Evolutionary conservation across 1,140 invertebrate species (phyloP).

Genomic region (Gryllus bimaculatus): DNA sequence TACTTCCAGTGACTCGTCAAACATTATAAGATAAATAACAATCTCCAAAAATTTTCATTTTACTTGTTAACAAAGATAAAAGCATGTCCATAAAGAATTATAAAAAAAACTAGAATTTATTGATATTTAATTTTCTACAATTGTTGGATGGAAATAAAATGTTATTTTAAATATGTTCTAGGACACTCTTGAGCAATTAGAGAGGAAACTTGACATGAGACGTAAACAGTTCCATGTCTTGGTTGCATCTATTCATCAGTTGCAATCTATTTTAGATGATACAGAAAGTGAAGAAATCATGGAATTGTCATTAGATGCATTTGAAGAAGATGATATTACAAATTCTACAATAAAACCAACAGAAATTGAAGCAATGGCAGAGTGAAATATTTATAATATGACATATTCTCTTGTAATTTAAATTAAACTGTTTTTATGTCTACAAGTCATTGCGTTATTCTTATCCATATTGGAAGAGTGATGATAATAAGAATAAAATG

Average conservation of each 20-base stretch:
- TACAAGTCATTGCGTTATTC: neutral
- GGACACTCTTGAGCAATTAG: conserved; percentile 57
- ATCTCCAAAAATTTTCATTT: too few relatives aligned
- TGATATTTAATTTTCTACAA: too few relatives aligned
- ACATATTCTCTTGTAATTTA: neutral
- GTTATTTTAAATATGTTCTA: conserved; percentile 28
- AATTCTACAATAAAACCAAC: neutral
- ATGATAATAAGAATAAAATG: too few relatives aligned
- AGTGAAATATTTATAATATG: neutral
- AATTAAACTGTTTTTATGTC: neutral
- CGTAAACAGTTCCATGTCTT: conserved; percentile 83
- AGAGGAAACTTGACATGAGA: conserved; percentile 66
- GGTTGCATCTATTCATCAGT: conserved; percentile 68
- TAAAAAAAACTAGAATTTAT: too few relatives aligned
- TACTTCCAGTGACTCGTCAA: too few relatives aligned
- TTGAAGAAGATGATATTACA: conserved; percentile 28
- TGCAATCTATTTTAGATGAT: conserved; percentile 57
- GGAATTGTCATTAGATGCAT: conserved; percentile 47
- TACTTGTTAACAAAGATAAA: too few relatives aligned
- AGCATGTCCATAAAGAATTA: too few relatives aligned
- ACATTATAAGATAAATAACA: too few relatives aligned
- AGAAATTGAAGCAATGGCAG: neutral
- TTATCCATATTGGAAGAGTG: too few relatives aligned
- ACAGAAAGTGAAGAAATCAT: conserved; percentile 41
- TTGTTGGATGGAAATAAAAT: too few relatives aligned